Percentiles rank a stretch among this genome's conserved stretches.
Conservation (phyloP, 2,888 invertebrate species). For the Melieria omissa region DNA sequence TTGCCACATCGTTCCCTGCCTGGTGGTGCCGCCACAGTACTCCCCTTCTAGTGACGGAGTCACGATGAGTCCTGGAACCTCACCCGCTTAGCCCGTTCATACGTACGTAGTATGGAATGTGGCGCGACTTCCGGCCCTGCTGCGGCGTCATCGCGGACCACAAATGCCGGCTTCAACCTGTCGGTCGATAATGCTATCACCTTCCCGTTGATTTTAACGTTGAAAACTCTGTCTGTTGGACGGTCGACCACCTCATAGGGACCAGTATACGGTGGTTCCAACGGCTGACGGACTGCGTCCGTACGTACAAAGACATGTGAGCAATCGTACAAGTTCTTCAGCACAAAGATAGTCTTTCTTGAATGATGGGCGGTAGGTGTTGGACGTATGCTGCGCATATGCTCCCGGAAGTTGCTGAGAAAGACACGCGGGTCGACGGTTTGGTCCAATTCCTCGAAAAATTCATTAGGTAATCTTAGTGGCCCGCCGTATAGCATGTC, state of each 20-base stretch:
- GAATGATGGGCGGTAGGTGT: conserved; percentile 23
- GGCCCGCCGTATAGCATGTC: conserved; percentile 55
- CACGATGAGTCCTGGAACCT: too few species aligned
- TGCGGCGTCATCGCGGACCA: background rate
- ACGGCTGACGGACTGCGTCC: conserved; percentile 19
- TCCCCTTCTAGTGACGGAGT: too few species aligned
- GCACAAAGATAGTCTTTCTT: conserved; percentile 15
- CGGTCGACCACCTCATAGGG: conserved; percentile 26
- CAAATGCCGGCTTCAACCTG: background rate
- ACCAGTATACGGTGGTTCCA: conserved; percentile 27
- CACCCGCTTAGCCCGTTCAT: too few species aligned
- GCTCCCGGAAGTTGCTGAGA: conserved; percentile 27
- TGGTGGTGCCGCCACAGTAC: too few species aligned
- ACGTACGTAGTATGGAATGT: too few species aligned
- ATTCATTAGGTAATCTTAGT: conserved; percentile 49
- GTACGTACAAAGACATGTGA: conserved; percentile 27
- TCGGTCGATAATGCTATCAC: background rate
- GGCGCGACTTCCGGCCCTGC: too few species aligned
- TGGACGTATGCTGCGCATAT: conserved; percentile 24
- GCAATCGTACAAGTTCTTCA: conserved; percentile 24
- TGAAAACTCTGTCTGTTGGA: conserved; percentile 18
- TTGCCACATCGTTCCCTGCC: too few species aligned
- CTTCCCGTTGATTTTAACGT: background rate
- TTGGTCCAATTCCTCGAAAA: conserved; percentile 41
- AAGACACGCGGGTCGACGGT: conserved; percentile 25